phyloP scores from a whole-genome alignment of 2,888 invertebrate genomes.

The Marronus borbonicus region DNA sequence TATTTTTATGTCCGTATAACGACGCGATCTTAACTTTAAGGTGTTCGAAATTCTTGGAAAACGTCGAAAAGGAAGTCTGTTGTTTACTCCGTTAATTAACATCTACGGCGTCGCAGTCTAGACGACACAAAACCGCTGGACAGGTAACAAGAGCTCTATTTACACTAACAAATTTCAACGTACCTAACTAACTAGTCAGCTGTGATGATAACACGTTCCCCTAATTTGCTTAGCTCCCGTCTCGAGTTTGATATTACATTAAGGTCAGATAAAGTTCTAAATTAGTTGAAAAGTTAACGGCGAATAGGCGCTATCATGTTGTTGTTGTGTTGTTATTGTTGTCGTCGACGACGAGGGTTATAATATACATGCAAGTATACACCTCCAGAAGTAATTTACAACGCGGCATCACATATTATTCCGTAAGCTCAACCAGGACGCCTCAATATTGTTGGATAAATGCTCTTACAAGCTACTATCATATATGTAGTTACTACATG shows the following conservation, averaged over 20 bases:
- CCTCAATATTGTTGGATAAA: too few relatives aligned
- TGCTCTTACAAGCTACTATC: too few relatives aligned
- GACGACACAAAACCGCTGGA: conserved; percentile 25
- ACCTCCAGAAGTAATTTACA: background rate
- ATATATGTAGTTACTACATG: too few relatives aligned
- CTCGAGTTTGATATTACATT: conserved; percentile 41
- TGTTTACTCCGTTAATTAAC: conserved; percentile 29
- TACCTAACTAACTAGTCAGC: conserved; percentile 3
- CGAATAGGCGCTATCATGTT: conserved; percentile 7
- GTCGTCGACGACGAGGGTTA: too few relatives aligned
- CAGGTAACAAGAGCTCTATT: conserved; percentile 35
- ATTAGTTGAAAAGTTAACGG: conserved; percentile 32
- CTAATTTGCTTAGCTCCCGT: conserved; percentile 33
- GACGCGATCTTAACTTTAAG: too few relatives aligned
- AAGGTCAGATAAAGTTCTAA: conserved; percentile 42
- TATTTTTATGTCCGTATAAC: too few relatives aligned
- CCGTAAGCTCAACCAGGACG: too few relatives aligned
- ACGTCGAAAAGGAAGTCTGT: conserved; percentile 12
- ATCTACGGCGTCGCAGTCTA: conserved; percentile 12
- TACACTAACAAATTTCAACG: conserved; percentile 34
- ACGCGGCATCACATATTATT: background rate
- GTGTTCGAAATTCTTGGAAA: too few relatives aligned
- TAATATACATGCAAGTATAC: conserved; percentile 1
- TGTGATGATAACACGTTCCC: conserved; percentile 28
- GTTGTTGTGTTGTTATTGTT: background rate